phyloP scores from a whole-genome alignment of 2,888 invertebrate species.

The Calameuta filiformis region DNA sequence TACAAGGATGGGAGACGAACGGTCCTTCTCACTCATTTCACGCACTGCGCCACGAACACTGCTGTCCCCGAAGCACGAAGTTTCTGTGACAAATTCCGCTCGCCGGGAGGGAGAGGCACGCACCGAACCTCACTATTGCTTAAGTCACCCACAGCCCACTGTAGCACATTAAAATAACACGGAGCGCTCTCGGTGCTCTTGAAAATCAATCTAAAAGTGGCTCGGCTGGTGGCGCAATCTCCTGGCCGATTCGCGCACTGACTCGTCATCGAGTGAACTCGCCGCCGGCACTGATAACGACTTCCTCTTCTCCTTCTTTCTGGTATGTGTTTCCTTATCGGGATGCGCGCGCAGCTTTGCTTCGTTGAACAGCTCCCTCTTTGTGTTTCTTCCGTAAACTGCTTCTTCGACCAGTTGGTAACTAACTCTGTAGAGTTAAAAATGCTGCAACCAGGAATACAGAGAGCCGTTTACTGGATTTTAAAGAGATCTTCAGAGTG shows the following conservation, averaged over 20 bases:
- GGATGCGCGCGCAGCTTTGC: conserved; percentile 36
- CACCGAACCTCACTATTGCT: conserved; percentile 43
- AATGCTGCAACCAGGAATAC: too few relatives aligned
- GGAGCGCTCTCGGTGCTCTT: conserved; percentile 55
- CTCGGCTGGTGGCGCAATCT: conserved; percentile 57
- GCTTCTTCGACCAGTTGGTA: too few relatives aligned
- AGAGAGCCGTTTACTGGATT: too few relatives aligned
- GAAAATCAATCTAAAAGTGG: conserved; percentile 64
- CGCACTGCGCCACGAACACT: conserved; percentile 60
- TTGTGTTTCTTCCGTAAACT: too few relatives aligned
- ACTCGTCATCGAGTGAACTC: conserved; percentile 33
- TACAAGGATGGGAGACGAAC: conserved; percentile 88
- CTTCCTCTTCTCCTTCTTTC: conserved; percentile 1
- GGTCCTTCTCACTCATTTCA: conserved; percentile 92
- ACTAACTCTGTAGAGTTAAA: too few relatives aligned
- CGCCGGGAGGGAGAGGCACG: conserved; percentile 46
- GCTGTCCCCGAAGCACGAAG: conserved; percentile 20
- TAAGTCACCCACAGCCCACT: conserved; percentile 46
- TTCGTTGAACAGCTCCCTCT: background rate
- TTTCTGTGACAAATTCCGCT: conserved; percentile 36
- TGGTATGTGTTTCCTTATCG: conserved; percentile 26
- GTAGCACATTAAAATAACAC: conserved; percentile 57
- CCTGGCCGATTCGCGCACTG: conserved; percentile 19
- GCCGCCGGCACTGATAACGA: conserved; percentile 44
- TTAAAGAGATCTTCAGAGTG: too few relatives aligned